Conservation (phyloP, 1,140 invertebrate genomes). For the Fopius arisanus region DNA sequence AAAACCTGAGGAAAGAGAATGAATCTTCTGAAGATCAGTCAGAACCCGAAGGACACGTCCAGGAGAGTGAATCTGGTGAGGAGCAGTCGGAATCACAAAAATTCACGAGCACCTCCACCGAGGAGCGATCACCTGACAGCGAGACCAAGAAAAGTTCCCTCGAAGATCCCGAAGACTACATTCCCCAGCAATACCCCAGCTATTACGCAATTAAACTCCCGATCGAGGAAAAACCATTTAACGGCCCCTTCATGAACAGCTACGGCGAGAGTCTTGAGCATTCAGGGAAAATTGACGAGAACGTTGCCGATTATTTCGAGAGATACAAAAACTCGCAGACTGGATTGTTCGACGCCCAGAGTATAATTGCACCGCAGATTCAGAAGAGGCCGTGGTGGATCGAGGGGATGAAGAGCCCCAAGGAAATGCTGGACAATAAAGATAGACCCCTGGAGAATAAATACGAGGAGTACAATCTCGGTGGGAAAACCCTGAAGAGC, state of each 20-base stretch:
- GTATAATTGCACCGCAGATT: constrained; percentile 17
- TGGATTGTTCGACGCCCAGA: constrained; percentile 37
- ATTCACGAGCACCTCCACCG: background rate
- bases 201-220: constrained; percentile 25
- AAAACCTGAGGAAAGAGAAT: constrained; percentile 12
- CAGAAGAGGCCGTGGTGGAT: background rate
- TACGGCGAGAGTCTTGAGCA: constrained; percentile 45
- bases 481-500: background rate
- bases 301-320: constrained; percentile 45
- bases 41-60: background rate
- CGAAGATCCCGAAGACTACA: background rate
- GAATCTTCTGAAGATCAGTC: constrained; percentile 4
- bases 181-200: background rate
- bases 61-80: background rate
- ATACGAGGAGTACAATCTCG: constrained; percentile 36
- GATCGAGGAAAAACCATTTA: constrained; percentile 29
- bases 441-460: constrained; percentile 7
- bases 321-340: constrained; percentile 44
- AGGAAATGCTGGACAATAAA: constrained; percentile 4
- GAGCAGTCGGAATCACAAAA: background rate
- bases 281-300: constrained; percentile 42
- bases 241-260: constrained; percentile 38
- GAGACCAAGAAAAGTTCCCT: background rate
- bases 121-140: too few species aligned
- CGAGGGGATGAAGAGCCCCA: constrained; percentile 30